Percentiles rank a stretch among this genome's conserved stretches.
These are phyloP conservation scores for Drosophila arawakana DNA, from an alignment of 1,140 invertebrate species.

Conservation along the genomic window DNA sequence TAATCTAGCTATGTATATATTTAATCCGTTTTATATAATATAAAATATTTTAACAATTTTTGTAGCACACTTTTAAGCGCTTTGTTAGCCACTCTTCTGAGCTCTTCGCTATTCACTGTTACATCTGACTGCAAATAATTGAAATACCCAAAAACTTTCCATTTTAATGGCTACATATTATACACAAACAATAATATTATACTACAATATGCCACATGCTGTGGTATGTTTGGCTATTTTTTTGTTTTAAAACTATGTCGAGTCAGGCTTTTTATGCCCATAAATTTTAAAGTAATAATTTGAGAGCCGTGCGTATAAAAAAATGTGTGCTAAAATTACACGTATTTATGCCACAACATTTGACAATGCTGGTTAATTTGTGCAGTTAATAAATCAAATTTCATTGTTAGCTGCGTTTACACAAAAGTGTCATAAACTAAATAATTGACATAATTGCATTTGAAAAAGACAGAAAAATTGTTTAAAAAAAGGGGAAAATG, in stretches of 20 bases:
- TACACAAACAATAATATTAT: constrained; percentile 22
- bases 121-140: not conserved
- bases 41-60: too few species aligned
- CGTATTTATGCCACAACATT: constrained; percentile 54
- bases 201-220: constrained; percentile 71
- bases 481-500: not conserved
- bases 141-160: not conserved
- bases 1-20: too few species aligned
- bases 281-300: constrained; percentile 68
- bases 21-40: too few species aligned
- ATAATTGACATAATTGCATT: constrained; percentile 64
- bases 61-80: too few species aligned
- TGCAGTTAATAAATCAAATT: constrained; percentile 72
- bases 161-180: not conserved
- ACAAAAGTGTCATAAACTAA: constrained; percentile 30
- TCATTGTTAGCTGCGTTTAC: constrained; percentile 17
- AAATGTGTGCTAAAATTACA: constrained; percentile 53
- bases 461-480: constrained; percentile 3
- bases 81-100: too few species aligned
- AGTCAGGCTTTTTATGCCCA: not conserved
- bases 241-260: constrained; percentile 29
- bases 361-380: constrained; percentile 63
- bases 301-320: constrained; percentile 45
- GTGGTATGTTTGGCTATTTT: constrained; percentile 53
- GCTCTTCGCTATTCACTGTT: not conserved